Conservation (phyloP, 2,888 invertebrate genomes). For the Catocala nupta region DNA sequence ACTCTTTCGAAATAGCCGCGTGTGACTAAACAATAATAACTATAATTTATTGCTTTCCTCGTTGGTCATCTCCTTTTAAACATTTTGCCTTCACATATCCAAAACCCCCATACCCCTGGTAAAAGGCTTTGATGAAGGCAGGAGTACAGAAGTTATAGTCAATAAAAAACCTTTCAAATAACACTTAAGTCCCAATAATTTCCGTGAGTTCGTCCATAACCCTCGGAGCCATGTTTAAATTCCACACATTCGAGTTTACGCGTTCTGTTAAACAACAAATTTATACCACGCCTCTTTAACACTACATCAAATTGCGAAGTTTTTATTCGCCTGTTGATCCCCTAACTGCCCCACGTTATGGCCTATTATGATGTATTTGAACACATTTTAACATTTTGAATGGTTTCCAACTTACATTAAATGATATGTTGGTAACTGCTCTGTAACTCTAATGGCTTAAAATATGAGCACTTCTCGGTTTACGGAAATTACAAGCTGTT, state of each 20-base stretch:
- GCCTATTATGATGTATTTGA: constrained; percentile 66
- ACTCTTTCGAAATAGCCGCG: too few relatives aligned
- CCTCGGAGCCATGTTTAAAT: constrained; percentile 29
- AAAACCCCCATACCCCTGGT: neutral
- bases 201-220: constrained; percentile 22
- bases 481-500: neutral
- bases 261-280: constrained; percentile 46
- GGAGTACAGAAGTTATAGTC: constrained; percentile 9
- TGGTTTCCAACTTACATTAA: constrained; percentile 51
- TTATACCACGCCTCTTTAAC: constrained; percentile 47
- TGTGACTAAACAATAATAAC: too few relatives aligned
- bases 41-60: too few relatives aligned
- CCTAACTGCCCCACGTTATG: constrained; percentile 61
- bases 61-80: too few relatives aligned
- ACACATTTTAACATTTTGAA: constrained; percentile 59
- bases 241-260: constrained; percentile 46
- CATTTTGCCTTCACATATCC: too few relatives aligned
- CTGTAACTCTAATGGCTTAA: neutral
- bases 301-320: constrained; percentile 55
- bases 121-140: constrained; percentile 4
- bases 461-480: neutral
- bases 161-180: constrained; percentile 27
- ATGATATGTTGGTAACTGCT: constrained; percentile 12
- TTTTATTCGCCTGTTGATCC: constrained; percentile 82
- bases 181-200: constrained; percentile 37